phyloP scores from a whole-genome alignment of 2,888 invertebrate genomes.

The Blastobasis adustella region DNA sequence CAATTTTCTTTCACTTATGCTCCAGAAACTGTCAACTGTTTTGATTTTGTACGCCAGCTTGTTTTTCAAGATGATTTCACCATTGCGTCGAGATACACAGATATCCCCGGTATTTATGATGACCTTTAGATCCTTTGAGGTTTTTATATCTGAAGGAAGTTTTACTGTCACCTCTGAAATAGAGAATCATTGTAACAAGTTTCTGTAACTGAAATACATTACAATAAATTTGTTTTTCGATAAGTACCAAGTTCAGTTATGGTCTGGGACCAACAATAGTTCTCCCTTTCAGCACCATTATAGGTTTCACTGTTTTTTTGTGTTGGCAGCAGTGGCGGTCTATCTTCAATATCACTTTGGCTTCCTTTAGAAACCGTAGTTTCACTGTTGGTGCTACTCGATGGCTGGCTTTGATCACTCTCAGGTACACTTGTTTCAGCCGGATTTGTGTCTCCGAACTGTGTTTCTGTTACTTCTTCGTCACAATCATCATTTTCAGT shows the following conservation, averaged over 20 bases:
- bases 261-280: constrained; percentile 90
- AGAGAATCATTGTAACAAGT: too few species aligned
- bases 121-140: constrained; percentile 81
- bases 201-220: background rate
- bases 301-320: constrained; percentile 75
- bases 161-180: constrained; percentile 76
- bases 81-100: constrained; percentile 32
- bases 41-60: constrained; percentile 79
- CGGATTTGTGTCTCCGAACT: background rate
- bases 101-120: constrained; percentile 65
- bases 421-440: too few species aligned
- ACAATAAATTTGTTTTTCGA: background rate
- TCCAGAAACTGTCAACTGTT: constrained; percentile 85
- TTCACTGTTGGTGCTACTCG: background rate
- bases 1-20: constrained; percentile 77
- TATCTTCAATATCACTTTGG: constrained; percentile 13
- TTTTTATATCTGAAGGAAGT: constrained; percentile 74
- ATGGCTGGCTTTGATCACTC: background rate
- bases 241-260: constrained; percentile 79
- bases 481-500: background rate
- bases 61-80: constrained; percentile 77
- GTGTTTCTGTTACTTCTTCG: constrained; percentile 5
- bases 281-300: constrained; percentile 86
- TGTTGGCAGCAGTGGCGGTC: constrained; percentile 49
- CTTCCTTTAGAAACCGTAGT: background rate